Conservation (phyloP, 2,113 vertebrate genomes). For the Nerophis lumbriciformis region DNA sequence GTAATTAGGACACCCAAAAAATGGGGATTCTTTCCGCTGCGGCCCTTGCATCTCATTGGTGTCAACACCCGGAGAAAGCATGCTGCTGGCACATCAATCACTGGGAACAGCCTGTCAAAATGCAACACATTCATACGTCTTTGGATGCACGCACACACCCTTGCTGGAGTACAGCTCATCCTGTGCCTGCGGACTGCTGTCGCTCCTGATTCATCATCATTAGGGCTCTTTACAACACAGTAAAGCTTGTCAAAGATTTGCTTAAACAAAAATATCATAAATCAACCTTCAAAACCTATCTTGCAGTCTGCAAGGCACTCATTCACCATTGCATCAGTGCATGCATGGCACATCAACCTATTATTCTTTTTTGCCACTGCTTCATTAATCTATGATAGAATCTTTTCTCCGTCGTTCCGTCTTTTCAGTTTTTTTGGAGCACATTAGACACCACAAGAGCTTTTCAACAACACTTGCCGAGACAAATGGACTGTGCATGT, state of each 20-base stretch:
- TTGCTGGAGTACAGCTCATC: constrained; percentile 65
- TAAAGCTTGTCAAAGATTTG: neutral
- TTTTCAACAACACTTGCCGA: constrained; percentile 35
- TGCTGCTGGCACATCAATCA: constrained; percentile 66
- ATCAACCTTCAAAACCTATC: neutral
- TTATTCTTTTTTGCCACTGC: constrained; percentile 27
- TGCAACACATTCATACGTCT: constrained; percentile 68
- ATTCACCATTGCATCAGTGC: neutral
- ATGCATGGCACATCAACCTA: neutral
- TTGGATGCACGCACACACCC: constrained; percentile 54
- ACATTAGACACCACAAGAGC: constrained; percentile 32
- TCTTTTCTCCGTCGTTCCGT: constrained; percentile 16
- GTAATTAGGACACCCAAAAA: constrained; percentile 65
- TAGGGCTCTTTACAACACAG: constrained; percentile 31
- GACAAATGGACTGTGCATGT: constrained; percentile 58
- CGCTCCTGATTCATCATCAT: constrained; percentile 67
- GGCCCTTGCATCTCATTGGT: constrained; percentile 43
- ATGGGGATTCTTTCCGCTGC: constrained; percentile 47
- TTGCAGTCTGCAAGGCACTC: neutral
- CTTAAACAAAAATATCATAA: neutral
- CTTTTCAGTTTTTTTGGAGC: constrained; percentile 25
- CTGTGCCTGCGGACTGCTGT: constrained; percentile 50
- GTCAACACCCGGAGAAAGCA: constrained; percentile 32
- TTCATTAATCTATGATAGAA: constrained; percentile 52
- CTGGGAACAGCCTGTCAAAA: constrained; percentile 69